Evolutionary conservation across 2,113 vertebrate species (phyloP).

Genomic region (Micromys minutus): DNA sequence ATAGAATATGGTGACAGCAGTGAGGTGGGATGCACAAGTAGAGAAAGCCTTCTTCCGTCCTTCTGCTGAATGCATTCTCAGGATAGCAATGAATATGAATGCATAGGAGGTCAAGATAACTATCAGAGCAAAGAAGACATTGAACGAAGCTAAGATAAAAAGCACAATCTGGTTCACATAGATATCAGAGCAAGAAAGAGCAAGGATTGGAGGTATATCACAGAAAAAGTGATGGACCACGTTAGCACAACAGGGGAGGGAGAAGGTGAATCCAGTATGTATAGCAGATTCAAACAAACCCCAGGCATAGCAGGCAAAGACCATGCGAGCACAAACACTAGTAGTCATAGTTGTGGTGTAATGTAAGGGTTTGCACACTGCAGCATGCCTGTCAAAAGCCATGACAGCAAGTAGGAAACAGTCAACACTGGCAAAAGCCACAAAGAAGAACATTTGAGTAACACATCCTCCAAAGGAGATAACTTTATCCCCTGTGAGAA

Average conservation of each 20-base stretch:
- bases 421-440: slow-evolving; percentile 65
- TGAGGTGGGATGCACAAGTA: slow-evolving; percentile 20
- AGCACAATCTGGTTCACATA: neutral
- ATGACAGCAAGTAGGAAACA: slow-evolving; percentile 58
- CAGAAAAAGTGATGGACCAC: slow-evolving; percentile 19
- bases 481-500: slow-evolving; percentile 15
- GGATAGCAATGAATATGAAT: neutral
- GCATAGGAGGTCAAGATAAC: neutral
- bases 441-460: slow-evolving; percentile 71
- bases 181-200: neutral
- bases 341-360: neutral
- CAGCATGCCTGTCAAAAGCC: neutral
- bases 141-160: neutral
- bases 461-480: slow-evolving; percentile 48
- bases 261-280: neutral
- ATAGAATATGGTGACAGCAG: slow-evolving; percentile 4
- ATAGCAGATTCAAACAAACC: neutral
- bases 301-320: neutral
- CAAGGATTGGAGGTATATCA: neutral
- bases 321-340: neutral
- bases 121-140: neutral
- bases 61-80: neutral
- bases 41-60: neutral
- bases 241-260: neutral
- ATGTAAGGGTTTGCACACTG: slow-evolving; percentile 5